Conservation (phyloP, 2,888 invertebrate genomes). For the Drosophila paramelanica region DNA sequence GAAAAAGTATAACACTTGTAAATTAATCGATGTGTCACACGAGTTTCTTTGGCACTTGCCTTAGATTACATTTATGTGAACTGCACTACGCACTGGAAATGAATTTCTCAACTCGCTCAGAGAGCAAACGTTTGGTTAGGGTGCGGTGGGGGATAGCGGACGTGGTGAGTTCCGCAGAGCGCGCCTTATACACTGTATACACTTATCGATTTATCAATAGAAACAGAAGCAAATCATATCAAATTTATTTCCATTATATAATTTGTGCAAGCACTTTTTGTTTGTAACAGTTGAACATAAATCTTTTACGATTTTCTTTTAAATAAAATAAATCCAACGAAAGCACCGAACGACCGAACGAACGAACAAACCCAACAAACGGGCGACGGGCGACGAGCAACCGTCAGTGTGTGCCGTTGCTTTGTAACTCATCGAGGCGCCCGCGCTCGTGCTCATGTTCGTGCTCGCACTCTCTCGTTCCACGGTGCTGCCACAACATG, state of each 20-base stretch:
- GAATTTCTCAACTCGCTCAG: constrained; percentile 27
- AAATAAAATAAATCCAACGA: constrained; percentile 19
- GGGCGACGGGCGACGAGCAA: constrained; percentile 39
- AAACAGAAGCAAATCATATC: constrained; percentile 9
- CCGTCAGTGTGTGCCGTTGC: constrained; percentile 72
- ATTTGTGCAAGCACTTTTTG: constrained; percentile 13
- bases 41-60: constrained; percentile 39
- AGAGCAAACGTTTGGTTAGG: constrained; percentile 17
- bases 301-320: constrained; percentile 2
- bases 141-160: constrained; percentile 27
- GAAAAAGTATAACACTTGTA: constrained; percentile 33
- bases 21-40: constrained; percentile 47
- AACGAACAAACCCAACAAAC: constrained; percentile 47
- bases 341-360: constrained; percentile 26
- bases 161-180: constrained; percentile 61
- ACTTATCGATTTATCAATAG: constrained; percentile 66
- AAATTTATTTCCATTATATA: constrained; percentile 16
- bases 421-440: constrained; percentile 65
- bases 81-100: constrained; percentile 54
- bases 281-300: constrained; percentile 7
- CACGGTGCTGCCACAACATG: constrained; percentile 36
- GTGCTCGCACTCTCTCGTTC: constrained; percentile 33
- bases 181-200: constrained; percentile 36
- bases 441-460: constrained; percentile 33
- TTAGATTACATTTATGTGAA: constrained; percentile 47